A percentile compares a stretch with the other conserved stretches of the same genome.
Evolutionary conservation across 2,113 vertebrate species (phyloP).

Genomic region (Phoenicopterus ruber): DNA sequence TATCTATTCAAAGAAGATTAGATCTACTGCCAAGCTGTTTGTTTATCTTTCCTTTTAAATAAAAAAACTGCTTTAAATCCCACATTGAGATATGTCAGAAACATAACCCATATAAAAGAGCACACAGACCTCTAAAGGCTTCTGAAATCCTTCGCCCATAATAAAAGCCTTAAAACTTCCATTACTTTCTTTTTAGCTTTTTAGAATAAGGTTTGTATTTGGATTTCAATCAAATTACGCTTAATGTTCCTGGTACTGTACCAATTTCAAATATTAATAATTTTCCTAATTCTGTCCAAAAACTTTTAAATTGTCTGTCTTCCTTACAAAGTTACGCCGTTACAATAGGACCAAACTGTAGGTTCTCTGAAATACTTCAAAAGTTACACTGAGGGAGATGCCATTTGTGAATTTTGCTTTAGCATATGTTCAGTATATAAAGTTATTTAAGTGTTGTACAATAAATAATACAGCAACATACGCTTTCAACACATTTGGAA

Average conservation of each 20-base stretch:
- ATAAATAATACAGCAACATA: neutral
- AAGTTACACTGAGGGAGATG: neutral
- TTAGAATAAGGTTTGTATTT: neutral
- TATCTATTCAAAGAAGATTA: neutral
- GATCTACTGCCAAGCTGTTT: neutral
- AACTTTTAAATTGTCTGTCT: fast-evolving
- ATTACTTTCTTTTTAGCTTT: neutral
- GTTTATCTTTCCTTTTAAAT: neutral
- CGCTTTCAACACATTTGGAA: slow-evolving; percentile 37
- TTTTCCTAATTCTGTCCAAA: neutral
- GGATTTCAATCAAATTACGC: neutral
- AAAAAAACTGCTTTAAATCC: neutral
- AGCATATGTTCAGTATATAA: neutral
- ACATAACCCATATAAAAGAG: neutral
- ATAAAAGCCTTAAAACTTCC: neutral
- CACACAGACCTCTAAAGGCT: neutral
- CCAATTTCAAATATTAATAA: neutral
- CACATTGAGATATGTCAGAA: neutral
- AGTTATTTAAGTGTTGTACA: neutral
- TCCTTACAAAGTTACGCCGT: fast-evolving
- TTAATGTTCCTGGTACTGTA: neutral
- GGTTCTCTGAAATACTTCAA: neutral
- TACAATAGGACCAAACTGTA: neutral
- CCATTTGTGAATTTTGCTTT: neutral
- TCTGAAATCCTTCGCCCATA: neutral